phyloP scores from a whole-genome alignment of 1,140 invertebrate species.

The Telenomus remus region DNA sequence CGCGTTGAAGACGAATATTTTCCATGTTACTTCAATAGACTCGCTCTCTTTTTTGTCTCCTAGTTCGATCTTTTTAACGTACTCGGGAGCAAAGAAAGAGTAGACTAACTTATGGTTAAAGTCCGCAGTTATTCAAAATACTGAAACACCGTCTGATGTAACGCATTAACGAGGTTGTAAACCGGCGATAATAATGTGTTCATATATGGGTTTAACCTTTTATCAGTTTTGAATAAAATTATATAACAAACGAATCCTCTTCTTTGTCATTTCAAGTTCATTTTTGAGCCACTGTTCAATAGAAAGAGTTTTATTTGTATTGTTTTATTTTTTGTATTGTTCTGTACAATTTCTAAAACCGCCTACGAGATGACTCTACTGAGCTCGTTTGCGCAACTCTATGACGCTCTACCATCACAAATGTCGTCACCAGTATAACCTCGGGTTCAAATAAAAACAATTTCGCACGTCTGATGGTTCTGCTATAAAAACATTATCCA shows the following conservation, averaged over 20 bases:
- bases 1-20: not conserved
- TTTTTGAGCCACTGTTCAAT: too few relatives aligned
- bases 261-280: not conserved
- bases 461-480: too few relatives aligned
- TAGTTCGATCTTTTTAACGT: not conserved
- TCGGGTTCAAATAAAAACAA: too few relatives aligned
- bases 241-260: conserved; percentile 23
- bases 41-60: not conserved
- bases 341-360: too few relatives aligned
- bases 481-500: not conserved
- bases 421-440: too few relatives aligned
- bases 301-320: too few relatives aligned
- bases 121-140: conserved; percentile 9
- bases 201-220: conserved; percentile 13
- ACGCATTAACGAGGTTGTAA: conserved; percentile 26
- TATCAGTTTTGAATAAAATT: conserved; percentile 41
- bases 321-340: too few relatives aligned
- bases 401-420: too few relatives aligned
- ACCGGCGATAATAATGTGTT: conserved; percentile 23
- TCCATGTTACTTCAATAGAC: not conserved
- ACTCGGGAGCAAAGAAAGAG: not conserved
- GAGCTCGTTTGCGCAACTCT: too few relatives aligned
- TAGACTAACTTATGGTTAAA: conserved; percentile 1
- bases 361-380: too few relatives aligned
- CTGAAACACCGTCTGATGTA: not conserved